Evolutionary conservation across 2,888 invertebrate species (phyloP).

Genomic region (Tenthredo notha): DNA sequence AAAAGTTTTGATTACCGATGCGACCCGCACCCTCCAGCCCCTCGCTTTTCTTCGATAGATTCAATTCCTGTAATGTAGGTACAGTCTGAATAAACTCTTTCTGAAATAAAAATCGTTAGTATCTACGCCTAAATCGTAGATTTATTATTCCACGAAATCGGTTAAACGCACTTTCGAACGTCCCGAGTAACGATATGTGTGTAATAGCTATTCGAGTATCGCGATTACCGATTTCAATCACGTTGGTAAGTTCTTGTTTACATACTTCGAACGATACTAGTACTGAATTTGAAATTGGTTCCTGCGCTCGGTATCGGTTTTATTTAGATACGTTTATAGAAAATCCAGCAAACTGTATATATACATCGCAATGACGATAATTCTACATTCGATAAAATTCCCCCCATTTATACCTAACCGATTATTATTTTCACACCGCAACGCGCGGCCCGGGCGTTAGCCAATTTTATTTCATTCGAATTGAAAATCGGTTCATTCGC

Average conservation of each 20-base stretch:
- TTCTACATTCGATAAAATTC: too few relatives aligned
- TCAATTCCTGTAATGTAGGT: too few relatives aligned
- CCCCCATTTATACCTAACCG: background rate
- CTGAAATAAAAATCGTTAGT: too few relatives aligned
- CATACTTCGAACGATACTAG: constrained; percentile 70
- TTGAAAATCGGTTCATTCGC: background rate
- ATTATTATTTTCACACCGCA: background rate
- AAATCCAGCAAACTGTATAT: background rate
- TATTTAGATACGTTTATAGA: constrained; percentile 10
- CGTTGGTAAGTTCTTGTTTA: constrained; percentile 74
- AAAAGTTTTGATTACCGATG: too few relatives aligned
- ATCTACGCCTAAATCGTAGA: background rate
- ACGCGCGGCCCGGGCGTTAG: background rate
- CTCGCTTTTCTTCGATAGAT: too few relatives aligned
- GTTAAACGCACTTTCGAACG: constrained; percentile 59
- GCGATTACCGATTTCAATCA: constrained; percentile 72
- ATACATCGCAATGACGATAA: background rate
- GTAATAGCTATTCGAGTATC: constrained; percentile 26
- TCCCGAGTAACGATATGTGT: background rate
- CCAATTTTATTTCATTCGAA: background rate
- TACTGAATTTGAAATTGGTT: constrained; percentile 71
- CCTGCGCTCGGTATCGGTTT: constrained; percentile 36
- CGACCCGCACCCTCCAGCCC: too few relatives aligned
- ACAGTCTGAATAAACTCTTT: too few relatives aligned
- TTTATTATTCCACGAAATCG: constrained; percentile 71